phyloP scores from a whole-genome alignment of 2,113 vertebrate species.

The Sinocyclocheilus anshuiensis region DNA sequence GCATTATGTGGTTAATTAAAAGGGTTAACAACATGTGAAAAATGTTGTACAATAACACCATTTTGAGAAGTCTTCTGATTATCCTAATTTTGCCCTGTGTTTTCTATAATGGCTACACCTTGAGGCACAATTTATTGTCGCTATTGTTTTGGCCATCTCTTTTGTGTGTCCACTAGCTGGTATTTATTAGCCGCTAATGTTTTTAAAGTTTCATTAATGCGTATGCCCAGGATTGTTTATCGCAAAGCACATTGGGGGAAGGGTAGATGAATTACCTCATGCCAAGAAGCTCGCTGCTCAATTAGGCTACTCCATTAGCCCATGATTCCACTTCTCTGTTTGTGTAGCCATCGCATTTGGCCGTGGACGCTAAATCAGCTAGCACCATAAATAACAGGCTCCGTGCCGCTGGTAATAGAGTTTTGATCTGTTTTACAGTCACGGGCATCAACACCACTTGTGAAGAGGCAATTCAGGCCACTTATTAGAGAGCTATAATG shows the following conservation, averaged over 20 bases:
- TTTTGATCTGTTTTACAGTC: constrained; percentile 89
- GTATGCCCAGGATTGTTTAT: constrained; percentile 82
- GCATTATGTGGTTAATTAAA: neutral
- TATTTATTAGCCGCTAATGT: constrained; percentile 94
- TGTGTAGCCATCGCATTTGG: constrained; percentile 87
- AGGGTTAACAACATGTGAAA: neutral
- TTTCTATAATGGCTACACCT: constrained; percentile 1
- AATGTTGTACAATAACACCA: neutral
- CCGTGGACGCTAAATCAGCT: constrained; percentile 90
- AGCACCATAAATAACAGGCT: constrained; percentile 90
- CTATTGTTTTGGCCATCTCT: constrained; percentile 62
- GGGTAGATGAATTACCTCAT: constrained; percentile 82
- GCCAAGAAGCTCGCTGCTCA: constrained; percentile 82
- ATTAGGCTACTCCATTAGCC: constrained; percentile 94
- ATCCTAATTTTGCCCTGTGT: neutral
- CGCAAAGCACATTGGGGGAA: neutral
- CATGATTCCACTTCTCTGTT: constrained; percentile 88
- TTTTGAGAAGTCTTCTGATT: neutral
- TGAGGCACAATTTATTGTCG: constrained; percentile 60
- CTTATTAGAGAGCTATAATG: constrained; percentile 74
- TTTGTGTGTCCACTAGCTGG: constrained; percentile 52
- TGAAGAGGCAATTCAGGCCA: constrained; percentile 74
- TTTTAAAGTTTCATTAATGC: constrained; percentile 96
- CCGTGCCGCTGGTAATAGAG: constrained; percentile 89
- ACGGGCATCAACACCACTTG: constrained; percentile 79